Evolutionary conservation across 2,888 invertebrate species (phyloP).

Genomic region (Perizoma affinitatum): DNA sequence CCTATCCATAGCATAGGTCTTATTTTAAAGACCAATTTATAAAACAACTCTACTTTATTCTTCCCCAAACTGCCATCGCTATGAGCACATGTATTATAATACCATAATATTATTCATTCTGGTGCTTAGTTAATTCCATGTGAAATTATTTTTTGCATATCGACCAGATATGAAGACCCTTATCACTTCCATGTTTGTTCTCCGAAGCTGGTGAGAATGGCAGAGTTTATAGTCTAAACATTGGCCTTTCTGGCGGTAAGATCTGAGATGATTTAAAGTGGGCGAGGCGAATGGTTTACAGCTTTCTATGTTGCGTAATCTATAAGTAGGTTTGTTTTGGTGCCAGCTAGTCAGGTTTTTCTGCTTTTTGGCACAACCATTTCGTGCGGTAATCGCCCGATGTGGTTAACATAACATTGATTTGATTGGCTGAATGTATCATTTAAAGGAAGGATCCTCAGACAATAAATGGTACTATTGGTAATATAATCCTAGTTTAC

Average conservation of each 20-base stretch:
- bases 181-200: not conserved
- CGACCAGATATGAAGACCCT: constrained; percentile 3
- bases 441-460: too few relatives aligned
- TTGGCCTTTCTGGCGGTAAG: constrained; percentile 20
- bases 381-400: constrained; percentile 6
- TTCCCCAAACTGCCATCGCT: not conserved
- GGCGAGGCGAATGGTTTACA: constrained; percentile 42
- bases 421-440: too few relatives aligned
- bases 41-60: not conserved
- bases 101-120: not conserved
- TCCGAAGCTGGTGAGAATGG: not conserved
- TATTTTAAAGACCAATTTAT: not conserved
- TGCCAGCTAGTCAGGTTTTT: constrained; percentile 38
- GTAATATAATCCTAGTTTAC: too few relatives aligned
- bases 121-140: not conserved
- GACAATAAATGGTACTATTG: too few relatives aligned
- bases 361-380: constrained; percentile 31
- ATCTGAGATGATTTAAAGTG: constrained; percentile 34
- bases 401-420: not conserved
- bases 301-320: constrained; percentile 50
- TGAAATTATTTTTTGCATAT: constrained; percentile 1
- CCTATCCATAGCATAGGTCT: not conserved
- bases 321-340: constrained; percentile 12
- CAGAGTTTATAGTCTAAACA: not conserved
- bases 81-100: too few relatives aligned